Base-by-base conservation (phyloP, 1,140 invertebrate species). In the Scaptomyza pallida region DNA sequence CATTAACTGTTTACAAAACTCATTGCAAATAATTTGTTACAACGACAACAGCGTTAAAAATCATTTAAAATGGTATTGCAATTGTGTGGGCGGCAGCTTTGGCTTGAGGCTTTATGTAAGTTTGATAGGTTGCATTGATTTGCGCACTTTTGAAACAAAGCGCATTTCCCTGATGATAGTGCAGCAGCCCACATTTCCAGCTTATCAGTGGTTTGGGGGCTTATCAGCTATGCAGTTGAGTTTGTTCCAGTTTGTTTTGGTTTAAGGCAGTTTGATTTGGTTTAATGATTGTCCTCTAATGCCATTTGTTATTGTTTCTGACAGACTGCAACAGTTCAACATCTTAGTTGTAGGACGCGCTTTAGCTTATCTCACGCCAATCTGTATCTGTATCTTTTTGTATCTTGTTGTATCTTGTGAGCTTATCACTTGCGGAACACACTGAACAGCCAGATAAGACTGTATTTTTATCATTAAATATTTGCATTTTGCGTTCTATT, bases 191-290 rank as follows among this genome's bases (percentile, higher is more conserved):
- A 17, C 10, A 21, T 19, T 37, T 51, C 13, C 16, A 41, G 40
- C 56, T 56, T 56, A 70, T 70, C 67, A 70, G 63, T 44, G n/a
- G n/a, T 30, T 6, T 40, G 19, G 35, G 30, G n/a, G 60, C 17
- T 83, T 85, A 83, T 83, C 80, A 83, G 68, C 35, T 44, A 61
- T 74, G 63, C 15, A 16, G 30, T 41, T 43, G 35, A n/a, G 30
- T 52, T 65, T 15, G 44, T 6, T 19, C 13, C 80, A 50, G 78
- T 75, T 83, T 43, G 63, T 45, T 70, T 50, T 48, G 65, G 81
- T 72, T 35, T 56, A 56, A 69, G 37, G 69, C 73, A 54, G 78
- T 82, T 78, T 54, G 48, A 44, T 40, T 78, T 78, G 52, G 71
- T 63, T 62, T 44, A 37, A n/a, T 8, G 47, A 76, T 52, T 81